phyloP scores from a whole-genome alignment of 2,113 vertebrate species.

The Epinephelus cyanopodus region DNA sequence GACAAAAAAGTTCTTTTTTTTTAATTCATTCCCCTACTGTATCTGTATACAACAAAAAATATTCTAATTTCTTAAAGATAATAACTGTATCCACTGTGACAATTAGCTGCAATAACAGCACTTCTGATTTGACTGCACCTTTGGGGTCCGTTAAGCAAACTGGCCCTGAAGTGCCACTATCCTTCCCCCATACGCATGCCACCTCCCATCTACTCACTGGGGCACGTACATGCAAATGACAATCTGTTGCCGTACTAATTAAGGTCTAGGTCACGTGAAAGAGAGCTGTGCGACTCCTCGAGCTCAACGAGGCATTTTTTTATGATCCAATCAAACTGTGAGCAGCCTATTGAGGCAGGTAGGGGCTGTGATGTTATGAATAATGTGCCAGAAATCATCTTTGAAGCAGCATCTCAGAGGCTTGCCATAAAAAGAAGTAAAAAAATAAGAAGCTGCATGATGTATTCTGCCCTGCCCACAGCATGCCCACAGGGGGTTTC shows the following conservation, averaged over 20 bases:
- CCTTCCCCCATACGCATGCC: conserved; percentile 49
- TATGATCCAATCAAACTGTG: conserved; percentile 46
- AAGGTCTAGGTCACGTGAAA: conserved; percentile 74
- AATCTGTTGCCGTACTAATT: conserved; percentile 82
- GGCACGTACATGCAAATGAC: conserved; percentile 80
- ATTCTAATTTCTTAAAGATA: conserved; percentile 15
- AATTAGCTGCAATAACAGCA: conserved; percentile 66
- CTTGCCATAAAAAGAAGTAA: conserved; percentile 4
- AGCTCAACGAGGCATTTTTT: conserved; percentile 51
- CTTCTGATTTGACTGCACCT: conserved; percentile 58
- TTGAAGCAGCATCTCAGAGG: conserved; percentile 19
- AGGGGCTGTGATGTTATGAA: conserved; percentile 31
- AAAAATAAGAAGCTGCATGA: conserved; percentile 16
- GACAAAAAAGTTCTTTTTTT: too few species aligned
- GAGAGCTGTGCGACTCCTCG: conserved; percentile 45
- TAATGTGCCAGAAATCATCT: conserved; percentile 28
- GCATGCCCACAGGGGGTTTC: conserved; percentile 51
- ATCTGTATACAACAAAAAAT: neutral
- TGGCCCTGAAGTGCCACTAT: conserved; percentile 66
- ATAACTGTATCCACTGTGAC: conserved; percentile 36
- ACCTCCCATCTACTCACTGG: conserved; percentile 62
- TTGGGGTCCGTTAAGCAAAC: conserved; percentile 68
- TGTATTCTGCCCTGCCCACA: conserved; percentile 36
- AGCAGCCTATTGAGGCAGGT: conserved; percentile 36
- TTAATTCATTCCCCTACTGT: too few species aligned